phyloP scores from a whole-genome alignment of 2,888 invertebrate genomes.

The Watsonalla cultraria region DNA sequence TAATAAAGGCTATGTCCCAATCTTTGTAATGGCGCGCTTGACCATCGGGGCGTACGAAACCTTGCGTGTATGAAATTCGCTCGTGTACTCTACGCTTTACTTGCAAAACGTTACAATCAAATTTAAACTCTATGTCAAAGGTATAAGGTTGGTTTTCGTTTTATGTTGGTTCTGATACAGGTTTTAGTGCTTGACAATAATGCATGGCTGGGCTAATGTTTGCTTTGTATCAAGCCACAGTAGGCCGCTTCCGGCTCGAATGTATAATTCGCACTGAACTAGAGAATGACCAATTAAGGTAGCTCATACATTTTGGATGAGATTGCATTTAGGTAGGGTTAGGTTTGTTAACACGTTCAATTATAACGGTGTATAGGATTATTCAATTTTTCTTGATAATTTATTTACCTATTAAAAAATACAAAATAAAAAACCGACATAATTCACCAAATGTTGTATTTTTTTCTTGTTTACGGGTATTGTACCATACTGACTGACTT shows the following conservation, averaged over 20 bases:
- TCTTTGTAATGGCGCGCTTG: constrained; percentile 69
- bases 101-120: constrained; percentile 2
- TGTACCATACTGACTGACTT: too few species aligned
- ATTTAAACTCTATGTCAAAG: constrained; percentile 1
- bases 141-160: constrained; percentile 17
- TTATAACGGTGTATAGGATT: too few species aligned
- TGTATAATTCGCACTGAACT: constrained; percentile 60
- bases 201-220: constrained; percentile 77
- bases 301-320: constrained; percentile 69
- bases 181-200: constrained; percentile 75
- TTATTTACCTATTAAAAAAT: too few species aligned
- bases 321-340: constrained; percentile 29
- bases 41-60: constrained; percentile 63
- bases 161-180: constrained; percentile 6
- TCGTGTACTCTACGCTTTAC: constrained; percentile 25
- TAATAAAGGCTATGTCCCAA: constrained; percentile 69
- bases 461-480: too few species aligned
- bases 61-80: constrained; percentile 54
- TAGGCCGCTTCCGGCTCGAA: constrained; percentile 71
- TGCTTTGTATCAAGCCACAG: constrained; percentile 73
- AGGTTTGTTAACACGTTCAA: neutral
- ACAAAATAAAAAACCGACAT: too few species aligned
- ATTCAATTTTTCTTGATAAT: too few species aligned
- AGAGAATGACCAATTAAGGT: constrained; percentile 72
- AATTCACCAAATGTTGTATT: too few species aligned